Base-by-base conservation (phyloP, 2,888 invertebrate species). In the Alitta virens region DNA sequence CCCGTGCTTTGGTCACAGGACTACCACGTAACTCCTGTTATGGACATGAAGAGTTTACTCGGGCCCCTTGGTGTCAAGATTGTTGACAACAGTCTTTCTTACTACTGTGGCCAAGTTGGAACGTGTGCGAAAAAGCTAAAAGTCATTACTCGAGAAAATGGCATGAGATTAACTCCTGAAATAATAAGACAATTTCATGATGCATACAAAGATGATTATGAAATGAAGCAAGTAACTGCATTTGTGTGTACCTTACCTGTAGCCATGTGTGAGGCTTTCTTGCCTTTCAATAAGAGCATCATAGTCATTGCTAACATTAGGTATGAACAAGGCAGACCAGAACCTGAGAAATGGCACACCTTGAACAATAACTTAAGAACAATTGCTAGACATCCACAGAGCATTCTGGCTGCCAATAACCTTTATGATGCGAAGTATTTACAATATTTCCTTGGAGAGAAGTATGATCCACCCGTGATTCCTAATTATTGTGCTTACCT, bases 361-460 rank as follows among this genome's bases (percentile, higher is more conserved):
- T 56, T 68, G 7, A 69, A 69, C 40, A 24, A 33, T n/a, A 49
- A 69, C 7, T 58, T 69, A 2, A 16, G 54, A 18, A 43, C 52
- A 21, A 61, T 68, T 14, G 43, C 63, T 18, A 25, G 38, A 12
- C 23, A 63, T 23, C 46, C 59, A 18, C 26, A 46, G 25, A 67
- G 62, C 43, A 42, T 71, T 23, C 46, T 71, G 16, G 71, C 68
- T 21, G 71, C 70, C n/a, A 71, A 71, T 52, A 71, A 71, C 54
- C 57, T 71, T 9, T 71, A 71, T 46, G 71, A 71, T 52, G 66
- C 68, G 7, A 67, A 69, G 50, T 71, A 71, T 61, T 68, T 71
- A 12, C 65, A 71, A 46, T 71, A 71, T 56, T 71, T 71, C 63
- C 69, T 70, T 7, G 71, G 71, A 14, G 24, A 69, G 5, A 60